A percentile compares a stretch with the other conserved stretches of the same genome.
Evolutionary conservation across 2,888 invertebrate genomes (phyloP).

Genomic region (Nomada ferruginata): DNA sequence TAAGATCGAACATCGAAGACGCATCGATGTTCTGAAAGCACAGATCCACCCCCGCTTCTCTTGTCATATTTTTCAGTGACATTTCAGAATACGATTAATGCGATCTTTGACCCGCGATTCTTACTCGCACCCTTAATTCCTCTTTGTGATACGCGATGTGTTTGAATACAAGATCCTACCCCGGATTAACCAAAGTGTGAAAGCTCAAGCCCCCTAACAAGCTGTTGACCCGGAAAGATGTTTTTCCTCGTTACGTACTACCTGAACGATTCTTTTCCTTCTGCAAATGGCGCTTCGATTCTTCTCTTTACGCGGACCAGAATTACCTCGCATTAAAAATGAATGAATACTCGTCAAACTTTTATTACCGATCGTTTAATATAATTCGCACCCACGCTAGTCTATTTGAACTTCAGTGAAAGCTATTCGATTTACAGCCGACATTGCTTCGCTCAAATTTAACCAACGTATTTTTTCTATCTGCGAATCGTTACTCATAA

Average conservation of each 20-base stretch:
- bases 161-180: neutral
- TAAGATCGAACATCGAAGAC: too few species aligned
- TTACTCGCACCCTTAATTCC: neutral
- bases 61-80: neutral
- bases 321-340: conserved; percentile 9
- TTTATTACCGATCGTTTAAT: too few species aligned
- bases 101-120: neutral
- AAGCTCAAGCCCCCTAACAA: conserved; percentile 5
- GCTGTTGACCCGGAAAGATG: conserved; percentile 29
- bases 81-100: neutral
- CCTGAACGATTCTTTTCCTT: neutral
- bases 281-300: neutral
- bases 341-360: conserved; percentile 20
- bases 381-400: too few species aligned
- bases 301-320: neutral
- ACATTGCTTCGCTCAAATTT: too few species aligned
- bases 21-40: neutral
- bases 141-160: neutral
- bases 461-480: too few species aligned
- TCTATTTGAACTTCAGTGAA: too few species aligned
- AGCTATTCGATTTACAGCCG: too few species aligned
- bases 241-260: neutral
- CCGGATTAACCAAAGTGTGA: conserved; percentile 14
- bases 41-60: neutral
- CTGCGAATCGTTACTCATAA: too few species aligned